Base-by-base conservation (phyloP, 2,888 invertebrate species). In the Coecobrya sp. region DNA sequence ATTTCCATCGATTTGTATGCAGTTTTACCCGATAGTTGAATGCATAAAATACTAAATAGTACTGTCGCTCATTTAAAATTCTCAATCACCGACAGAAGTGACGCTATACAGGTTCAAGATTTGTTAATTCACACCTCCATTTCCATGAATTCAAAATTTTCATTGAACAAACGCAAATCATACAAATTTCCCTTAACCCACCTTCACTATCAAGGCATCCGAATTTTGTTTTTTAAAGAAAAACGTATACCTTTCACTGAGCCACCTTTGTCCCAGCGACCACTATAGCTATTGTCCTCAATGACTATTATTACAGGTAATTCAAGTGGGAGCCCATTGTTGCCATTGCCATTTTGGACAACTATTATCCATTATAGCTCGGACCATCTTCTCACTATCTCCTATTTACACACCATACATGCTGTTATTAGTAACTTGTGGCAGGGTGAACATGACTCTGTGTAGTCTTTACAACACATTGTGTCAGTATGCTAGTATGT, bases 381-480 rank as follows among this genome's bases (percentile, higher is more conserved):
- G n/a, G n/a, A 85, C 2, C n/a, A 1, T 45, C 16, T 27, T 42
- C 65, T 45, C 81, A 52, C 7, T 62, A 22, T 25, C 5, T 55
- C 55, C 16, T 86, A 92, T 87, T 84, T 73, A 82, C 85, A 76
- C 93, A 93, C 19, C 94, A 62, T 94, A 94, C n/a, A n/a, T n/a
- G n/a, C n/a, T 95, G 52, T 94, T 95, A n/a, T 95, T 94, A 25
- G 93, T 93, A 27, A 94, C 94, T 92, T 95, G 95, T 4, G 92
- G 93, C 94, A 76, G 93, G 93, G 0, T 93, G 92, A 22, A 82
- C 59, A 76, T 93, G 93, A 22, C 90, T 49, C 76, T 95, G 95
- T n/a, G 68, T 94, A 95, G 62, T 95, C 95, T 86, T 95, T 95
- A 65, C 95, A n/a, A 95, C 7, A 94, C 94, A 3, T 93, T 90